Percentiles rank a stretch among this genome's conserved stretches.
Evolutionary conservation across 2,888 invertebrate genomes (phyloP).

Genomic region (Archips xylosteana): DNA sequence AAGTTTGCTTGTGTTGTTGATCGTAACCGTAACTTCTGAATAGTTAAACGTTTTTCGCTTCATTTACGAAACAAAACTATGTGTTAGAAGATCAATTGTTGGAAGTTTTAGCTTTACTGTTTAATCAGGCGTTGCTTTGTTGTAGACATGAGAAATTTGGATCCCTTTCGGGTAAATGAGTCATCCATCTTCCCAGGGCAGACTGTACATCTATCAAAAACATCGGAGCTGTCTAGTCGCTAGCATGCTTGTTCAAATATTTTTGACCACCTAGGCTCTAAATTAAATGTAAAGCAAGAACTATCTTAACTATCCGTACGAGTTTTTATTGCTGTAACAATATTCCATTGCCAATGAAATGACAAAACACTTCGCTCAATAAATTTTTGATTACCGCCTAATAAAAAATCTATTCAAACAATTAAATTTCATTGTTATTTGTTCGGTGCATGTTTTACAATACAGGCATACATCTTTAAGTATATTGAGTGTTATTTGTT

Average conservation of each 20-base stretch:
- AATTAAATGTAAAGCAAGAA: too few species aligned
- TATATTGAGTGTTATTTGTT: neutral
- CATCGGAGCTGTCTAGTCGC: too few species aligned
- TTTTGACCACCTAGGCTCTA: too few species aligned
- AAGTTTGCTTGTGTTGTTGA: too few species aligned
- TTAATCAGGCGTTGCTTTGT: too few species aligned
- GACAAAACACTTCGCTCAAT: slow-evolving; percentile 19
- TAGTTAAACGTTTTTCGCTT: neutral
- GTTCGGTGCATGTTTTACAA: neutral
- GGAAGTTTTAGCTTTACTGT: neutral
- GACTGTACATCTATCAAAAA: too few species aligned
- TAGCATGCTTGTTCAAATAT: too few species aligned
- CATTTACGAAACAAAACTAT: neutral
- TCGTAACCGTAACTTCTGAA: neutral
- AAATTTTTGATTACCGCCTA: slow-evolving; percentile 33
- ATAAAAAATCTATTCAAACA: slow-evolving; percentile 42
- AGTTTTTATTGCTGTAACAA: neutral
- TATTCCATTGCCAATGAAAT: slow-evolving; percentile 8
- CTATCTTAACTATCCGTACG: neutral
- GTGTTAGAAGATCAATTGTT: neutral
- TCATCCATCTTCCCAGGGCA: too few species aligned
- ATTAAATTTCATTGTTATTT: slow-evolving; percentile 32
- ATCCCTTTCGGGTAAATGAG: too few species aligned
- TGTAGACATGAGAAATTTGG: neutral
- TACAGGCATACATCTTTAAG: neutral